Evolutionary conservation across 2,113 vertebrate genomes (phyloP), one percentile per base, ranked within the genome.

Genomic region (Myrmophylax atrothorax): DNA sequence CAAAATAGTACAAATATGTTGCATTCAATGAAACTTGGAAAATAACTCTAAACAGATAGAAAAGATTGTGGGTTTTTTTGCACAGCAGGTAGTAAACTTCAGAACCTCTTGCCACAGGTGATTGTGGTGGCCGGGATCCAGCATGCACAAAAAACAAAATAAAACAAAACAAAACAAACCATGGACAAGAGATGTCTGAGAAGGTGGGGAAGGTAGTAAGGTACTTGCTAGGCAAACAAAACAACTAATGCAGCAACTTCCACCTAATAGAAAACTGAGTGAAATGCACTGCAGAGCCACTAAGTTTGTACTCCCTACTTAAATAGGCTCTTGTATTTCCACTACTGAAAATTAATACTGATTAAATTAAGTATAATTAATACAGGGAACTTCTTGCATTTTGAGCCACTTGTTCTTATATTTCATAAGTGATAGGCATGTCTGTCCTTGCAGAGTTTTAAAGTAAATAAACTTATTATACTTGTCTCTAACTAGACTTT

Each of bases 41-140:
- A 5, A 40, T 26, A 38, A 19, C 23, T 52, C 19, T 38, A 33
- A 70, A 40, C 5, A 64, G 28, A 15, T 7, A 85, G 31, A 60
- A 74, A 66, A 89, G 2, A 55, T n/a, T 31, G 12, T 50, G 3
- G 1, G 0, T 1, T 0, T 5, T 46, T 62, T 58, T 50, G 13
- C 20, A 38, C 18, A 76, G 29, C 19, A 62, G 58, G 17, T 17
- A 70, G 25, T 14, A 70, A 89, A 26, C 10, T 70, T 76, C n/a
- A 84, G 52, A 80, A 58, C 15, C 6, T 79, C 42, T n/a, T 76
- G 7, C 10, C 37, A 52, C 22, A 37, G 35, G 7, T 37, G 6
- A 22, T 12, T 86, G 33, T 55, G 42, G 35, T 55, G 52, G 11
- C 60, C 50, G 20, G 62, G 17, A 74, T 52, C 31, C 33, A 59